Evolutionary conservation across 2,888 invertebrate genomes (phyloP), one percentile per base, ranked within the genome.

Genomic region (Argyresthia goedartella): DNA sequence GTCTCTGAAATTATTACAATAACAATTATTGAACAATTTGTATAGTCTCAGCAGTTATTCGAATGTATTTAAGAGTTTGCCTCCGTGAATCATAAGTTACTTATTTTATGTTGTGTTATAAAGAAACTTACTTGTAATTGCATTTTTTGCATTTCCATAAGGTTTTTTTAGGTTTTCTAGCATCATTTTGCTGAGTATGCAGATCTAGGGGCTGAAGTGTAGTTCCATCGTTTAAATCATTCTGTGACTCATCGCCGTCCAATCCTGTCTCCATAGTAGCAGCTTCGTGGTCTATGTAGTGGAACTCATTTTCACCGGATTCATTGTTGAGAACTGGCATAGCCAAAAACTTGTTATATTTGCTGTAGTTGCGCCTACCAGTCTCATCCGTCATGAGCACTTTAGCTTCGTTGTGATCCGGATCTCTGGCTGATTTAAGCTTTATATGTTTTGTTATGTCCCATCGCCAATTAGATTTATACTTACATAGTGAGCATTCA

Each of bases 381-480:
- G 95, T 95, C 79, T 96, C 95, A 71, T 96, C 96, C 50, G 95
- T 96, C 92, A 96, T 94, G 53, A 96, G 86, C 46, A 96, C 95
- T 76, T 93, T 92, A 50, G 93, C 94, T 56, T 89, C 90, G 64
- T 91, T 90, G 75, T 96, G 96, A 49, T 91, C 91, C 50, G 92
- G 92, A 81, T 95, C 96, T 57, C 95, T 89, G 16, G 93, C 93
- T 8, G 94, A 93, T 85, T 96, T 96, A 64, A 96, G 87, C 66
- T 95, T 93, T 59, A 98, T 97, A 76, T 98, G 98, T 75, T 98
- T 96, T 33, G 96, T 95, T 55, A 98, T 96, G 81, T 98, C 98
- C 95, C 97, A 97, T 58, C 97, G 91, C 97, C 97, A 98, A 72
- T 98, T 98, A 34, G 97, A 97, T 62, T 95, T 92, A 71, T 97